Percentiles rank a stretch among this genome's conserved stretches.
Evolutionary conservation across 2,888 invertebrate genomes (phyloP).

Genomic region (Drosophila nr. medialis): DNA sequence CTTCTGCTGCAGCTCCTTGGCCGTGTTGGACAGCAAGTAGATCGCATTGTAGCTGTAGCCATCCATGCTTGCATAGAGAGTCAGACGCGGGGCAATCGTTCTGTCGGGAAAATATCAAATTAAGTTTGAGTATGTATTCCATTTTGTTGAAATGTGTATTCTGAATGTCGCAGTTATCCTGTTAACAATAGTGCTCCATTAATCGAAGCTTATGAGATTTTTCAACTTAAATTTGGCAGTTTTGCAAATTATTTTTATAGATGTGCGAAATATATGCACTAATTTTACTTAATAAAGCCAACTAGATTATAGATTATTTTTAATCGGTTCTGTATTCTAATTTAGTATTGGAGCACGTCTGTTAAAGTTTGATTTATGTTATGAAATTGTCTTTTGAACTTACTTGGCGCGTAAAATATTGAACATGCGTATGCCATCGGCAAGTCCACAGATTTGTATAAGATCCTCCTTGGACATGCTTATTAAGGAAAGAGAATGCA

Average conservation of each 20-base stretch:
- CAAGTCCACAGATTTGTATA: conserved; percentile 96
- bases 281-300: too few relatives aligned
- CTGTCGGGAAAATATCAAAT: conserved; percentile 82
- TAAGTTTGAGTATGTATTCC: not conserved
- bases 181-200: not conserved
- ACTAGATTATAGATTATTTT: not conserved
- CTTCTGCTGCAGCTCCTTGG: conserved; percentile 88
- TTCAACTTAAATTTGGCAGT: not conserved
- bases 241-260: too few relatives aligned
- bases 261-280: too few relatives aligned
- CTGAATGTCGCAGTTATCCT: not conserved
- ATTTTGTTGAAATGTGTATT: not conserved
- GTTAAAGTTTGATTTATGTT: not conserved
- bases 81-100: conserved; percentile 90
- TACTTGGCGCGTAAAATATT: conserved; percentile 95
- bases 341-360: not conserved
- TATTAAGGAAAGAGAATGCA: conserved; percentile 42
- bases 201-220: not conserved
- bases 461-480: conserved; percentile 95
- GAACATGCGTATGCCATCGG: conserved; percentile 96
- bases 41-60: conserved; percentile 91
- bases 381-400: conserved; percentile 53
- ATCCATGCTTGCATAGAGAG: conserved; percentile 92
- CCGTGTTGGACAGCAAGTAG: conserved; percentile 89
- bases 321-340: not conserved